These are phyloP conservation scores for Lycophotia porphyrea DNA, from an alignment of 2,888 invertebrate genomes.

Conservation along the genomic window DNA sequence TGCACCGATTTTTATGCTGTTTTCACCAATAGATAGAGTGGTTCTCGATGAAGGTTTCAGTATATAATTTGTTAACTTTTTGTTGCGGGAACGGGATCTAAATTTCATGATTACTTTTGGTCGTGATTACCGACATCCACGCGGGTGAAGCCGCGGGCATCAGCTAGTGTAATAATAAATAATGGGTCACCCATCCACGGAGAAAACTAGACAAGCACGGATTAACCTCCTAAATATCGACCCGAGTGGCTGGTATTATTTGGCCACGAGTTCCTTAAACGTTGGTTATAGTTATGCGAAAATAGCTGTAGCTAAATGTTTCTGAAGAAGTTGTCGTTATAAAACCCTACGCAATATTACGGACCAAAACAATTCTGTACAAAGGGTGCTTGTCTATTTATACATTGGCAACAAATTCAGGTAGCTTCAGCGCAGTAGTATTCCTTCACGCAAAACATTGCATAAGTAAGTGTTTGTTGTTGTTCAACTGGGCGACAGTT, in stretches of 20 bases:
- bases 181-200: no score
- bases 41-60: no score
- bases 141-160: no score
- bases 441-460: slow-evolving; percentile 24
- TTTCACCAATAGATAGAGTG: no score
- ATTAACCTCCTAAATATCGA: neutral
- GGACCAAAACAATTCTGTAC: neutral
- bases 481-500: neutral
- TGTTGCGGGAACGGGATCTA: no score
- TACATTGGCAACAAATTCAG: neutral
- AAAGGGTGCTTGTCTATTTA: slow-evolving; percentile 24
- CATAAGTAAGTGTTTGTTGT: slow-evolving; percentile 29
- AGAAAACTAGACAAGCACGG: neutral
- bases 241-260: neutral
- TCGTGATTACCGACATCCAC: no score
- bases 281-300: neutral
- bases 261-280: neutral
- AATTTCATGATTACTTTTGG: no score
- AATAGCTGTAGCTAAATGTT: neutral
- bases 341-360: neutral
- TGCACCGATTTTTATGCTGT: no score
- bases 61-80: no score
- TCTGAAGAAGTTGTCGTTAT: neutral
- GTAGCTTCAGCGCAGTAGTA: slow-evolving; percentile 13
- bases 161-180: no score